phyloP scores from a whole-genome alignment of 2,888 invertebrate genomes.

The Lasioglossum morio region DNA sequence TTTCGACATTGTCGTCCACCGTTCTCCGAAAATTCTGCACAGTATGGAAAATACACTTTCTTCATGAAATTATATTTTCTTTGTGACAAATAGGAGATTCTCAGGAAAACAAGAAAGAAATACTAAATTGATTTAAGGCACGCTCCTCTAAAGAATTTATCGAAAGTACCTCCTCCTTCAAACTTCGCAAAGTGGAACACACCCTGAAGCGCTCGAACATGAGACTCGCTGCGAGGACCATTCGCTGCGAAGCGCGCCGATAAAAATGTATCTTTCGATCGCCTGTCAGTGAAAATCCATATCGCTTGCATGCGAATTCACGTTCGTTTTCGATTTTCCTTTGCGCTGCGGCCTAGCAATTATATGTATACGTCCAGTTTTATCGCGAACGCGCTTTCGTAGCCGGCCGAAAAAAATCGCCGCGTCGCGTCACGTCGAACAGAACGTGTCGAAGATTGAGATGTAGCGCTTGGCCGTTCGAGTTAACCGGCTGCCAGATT shows the following conservation, averaged over 20 bases:
- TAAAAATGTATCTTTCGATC: constrained; percentile 3
- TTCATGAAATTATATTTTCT: background rate
- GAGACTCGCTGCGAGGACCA: background rate
- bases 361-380: constrained; percentile 13
- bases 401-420: background rate
- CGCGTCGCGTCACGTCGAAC: background rate
- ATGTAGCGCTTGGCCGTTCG: constrained; percentile 20
- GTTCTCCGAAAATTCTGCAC: no score
- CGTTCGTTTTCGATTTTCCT: constrained; percentile 23
- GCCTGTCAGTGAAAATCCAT: background rate
- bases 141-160: background rate
- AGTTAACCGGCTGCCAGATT: constrained; percentile 22
- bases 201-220: background rate
- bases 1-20: no score
- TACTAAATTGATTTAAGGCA: background rate
- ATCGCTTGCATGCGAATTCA: background rate
- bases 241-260: background rate
- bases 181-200: constrained; percentile 8
- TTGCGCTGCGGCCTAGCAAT: background rate
- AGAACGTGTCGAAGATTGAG: constrained; percentile 29
- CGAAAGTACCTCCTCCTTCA: background rate
- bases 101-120: background rate
- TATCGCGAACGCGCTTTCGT: constrained; percentile 23
- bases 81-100: background rate
- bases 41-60: no score